Evolutionary conservation across 2,113 vertebrate genomes (phyloP).

Genomic region (Rhinogobius similis): DNA sequence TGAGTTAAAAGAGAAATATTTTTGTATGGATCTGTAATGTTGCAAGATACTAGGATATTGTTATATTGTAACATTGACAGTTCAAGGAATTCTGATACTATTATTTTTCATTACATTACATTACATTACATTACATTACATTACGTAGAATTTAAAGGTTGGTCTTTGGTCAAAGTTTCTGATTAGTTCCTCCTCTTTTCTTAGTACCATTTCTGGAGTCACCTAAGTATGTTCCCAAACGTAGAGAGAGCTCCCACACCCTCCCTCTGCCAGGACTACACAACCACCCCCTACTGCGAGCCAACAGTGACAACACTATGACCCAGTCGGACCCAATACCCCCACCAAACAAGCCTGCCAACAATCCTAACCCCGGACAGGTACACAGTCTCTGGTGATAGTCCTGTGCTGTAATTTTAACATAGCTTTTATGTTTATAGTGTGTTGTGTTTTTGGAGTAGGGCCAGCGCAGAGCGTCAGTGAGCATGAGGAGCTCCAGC

Average conservation of each 20-base stretch:
- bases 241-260: constrained; percentile 77
- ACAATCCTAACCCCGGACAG: constrained; percentile 68
- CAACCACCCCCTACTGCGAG: constrained; percentile 80
- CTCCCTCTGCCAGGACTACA: constrained; percentile 76
- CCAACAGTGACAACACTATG: constrained; percentile 90
- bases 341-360: constrained; percentile 67
- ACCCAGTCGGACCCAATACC: constrained; percentile 83
- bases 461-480: constrained; percentile 76
- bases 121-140: too few species aligned
- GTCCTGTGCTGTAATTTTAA: neutral
- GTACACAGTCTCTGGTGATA: constrained; percentile 38
- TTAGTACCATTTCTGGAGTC: constrained; percentile 90
- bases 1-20: too few species aligned
- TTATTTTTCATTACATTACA: neutral
- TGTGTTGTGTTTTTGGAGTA: constrained; percentile 27
- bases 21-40: too few species aligned
- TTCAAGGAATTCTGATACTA: neutral
- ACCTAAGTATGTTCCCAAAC: constrained; percentile 84
- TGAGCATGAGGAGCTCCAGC: constrained; percentile 88
- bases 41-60: too few species aligned
- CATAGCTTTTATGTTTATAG: neutral
- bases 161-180: neutral
- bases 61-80: neutral
- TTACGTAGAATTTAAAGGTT: neutral
- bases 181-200: constrained; percentile 6